These are phyloP conservation scores for Zonotrichia leucophrys DNA, from an alignment of 2,113 vertebrate species.

Conservation along the genomic window DNA sequence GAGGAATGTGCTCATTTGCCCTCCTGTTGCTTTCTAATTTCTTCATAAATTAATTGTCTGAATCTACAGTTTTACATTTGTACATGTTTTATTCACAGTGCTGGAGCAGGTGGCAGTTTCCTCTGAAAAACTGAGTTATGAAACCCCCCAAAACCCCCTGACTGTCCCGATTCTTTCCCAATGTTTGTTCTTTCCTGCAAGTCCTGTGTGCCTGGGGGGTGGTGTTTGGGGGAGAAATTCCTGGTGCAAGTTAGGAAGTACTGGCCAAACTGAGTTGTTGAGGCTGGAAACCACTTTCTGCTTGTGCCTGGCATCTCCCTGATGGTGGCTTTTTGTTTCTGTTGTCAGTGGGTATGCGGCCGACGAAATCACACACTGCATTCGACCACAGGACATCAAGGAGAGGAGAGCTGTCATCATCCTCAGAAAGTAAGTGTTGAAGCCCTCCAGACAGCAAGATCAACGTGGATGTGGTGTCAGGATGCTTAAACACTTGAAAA, in stretches of 20 bases:
- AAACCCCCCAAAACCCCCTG: background rate
- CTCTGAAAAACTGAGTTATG: background rate
- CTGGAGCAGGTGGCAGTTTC: background rate
- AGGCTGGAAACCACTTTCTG: background rate
- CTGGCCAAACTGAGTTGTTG: background rate
- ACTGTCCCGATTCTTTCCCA: background rate
- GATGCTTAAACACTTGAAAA: background rate
- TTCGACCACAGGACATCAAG: constrained; percentile 98
- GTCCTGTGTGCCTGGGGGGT: background rate
- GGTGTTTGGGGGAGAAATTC: background rate
- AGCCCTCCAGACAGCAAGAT: background rate
- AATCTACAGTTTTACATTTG: background rate
- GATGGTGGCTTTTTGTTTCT: constrained; percentile 19
- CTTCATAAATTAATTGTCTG: background rate
- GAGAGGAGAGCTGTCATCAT: constrained; percentile 96
- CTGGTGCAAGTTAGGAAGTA: background rate
- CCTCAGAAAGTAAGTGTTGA: constrained; percentile 90
- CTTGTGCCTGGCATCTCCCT: background rate
- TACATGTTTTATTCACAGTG: background rate
- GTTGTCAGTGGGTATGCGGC: constrained; percentile 92
- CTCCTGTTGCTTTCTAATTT: background rate
- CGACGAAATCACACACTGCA: constrained; percentile 98
- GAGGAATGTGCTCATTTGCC: background rate
- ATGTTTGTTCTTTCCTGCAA: background rate
- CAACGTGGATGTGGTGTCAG: background rate